These are phyloP conservation scores for Erynnis tages DNA, from an alignment of 2,888 invertebrate genomes.

Conservation along the genomic window DNA sequence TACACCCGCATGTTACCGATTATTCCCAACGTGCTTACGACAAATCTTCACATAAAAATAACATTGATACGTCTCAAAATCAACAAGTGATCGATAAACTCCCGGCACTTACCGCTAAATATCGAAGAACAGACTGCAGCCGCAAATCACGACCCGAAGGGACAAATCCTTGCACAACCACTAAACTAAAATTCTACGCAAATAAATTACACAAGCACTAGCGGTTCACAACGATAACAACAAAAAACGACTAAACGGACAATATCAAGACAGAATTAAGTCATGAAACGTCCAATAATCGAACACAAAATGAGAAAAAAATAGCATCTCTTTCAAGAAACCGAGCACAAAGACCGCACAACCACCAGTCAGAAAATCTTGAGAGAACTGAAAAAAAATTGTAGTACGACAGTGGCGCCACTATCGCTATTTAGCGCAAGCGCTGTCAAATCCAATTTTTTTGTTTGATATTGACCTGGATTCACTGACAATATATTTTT, in stretches of 20 bases:
- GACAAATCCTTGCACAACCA: constrained; percentile 74
- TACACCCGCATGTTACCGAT: constrained; percentile 24
- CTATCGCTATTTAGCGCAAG: constrained; percentile 53
- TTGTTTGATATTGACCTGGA: constrained; percentile 1
- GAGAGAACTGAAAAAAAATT: constrained; percentile 62
- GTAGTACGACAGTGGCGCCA: constrained; percentile 44
- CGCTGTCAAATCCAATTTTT: constrained; percentile 51
- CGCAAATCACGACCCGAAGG: constrained; percentile 36
- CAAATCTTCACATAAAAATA: constrained; percentile 1
- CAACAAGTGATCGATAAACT: constrained; percentile 17
- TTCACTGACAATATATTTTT: background rate
- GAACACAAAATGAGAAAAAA: constrained; percentile 53
- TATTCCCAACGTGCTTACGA: background rate
- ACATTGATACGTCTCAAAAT: background rate
- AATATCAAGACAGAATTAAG: constrained; percentile 55
- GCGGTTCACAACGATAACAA: constrained; percentile 50
- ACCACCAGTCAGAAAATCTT: constrained; percentile 62
- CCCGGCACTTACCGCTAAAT: constrained; percentile 16
- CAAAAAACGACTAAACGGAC: constrained; percentile 46
- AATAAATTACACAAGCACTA: constrained; percentile 62
- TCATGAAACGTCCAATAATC: constrained; percentile 64
- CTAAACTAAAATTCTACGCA: constrained; percentile 61
- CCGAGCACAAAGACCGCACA: constrained; percentile 54
- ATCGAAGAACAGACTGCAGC: constrained; percentile 24
- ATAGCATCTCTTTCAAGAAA: constrained; percentile 62